Percentiles rank a stretch among this genome's conserved stretches.
Conservation (phyloP, 37 sponge, comb jelly and placozoan species). For the Hexactinellida sp. region DNA sequence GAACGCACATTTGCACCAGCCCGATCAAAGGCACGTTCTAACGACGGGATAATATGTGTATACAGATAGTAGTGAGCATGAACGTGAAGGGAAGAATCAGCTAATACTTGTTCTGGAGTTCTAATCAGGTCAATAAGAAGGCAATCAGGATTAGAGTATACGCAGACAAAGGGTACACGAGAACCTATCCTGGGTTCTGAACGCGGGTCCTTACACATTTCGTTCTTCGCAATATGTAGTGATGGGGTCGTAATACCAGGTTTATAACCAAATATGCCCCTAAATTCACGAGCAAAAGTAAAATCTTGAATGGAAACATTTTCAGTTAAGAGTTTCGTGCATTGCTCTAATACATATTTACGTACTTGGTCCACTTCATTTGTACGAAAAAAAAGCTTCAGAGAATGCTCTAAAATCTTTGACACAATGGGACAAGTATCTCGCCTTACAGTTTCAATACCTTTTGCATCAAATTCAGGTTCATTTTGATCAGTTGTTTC, state of each 20-base stretch:
- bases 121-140: conserved; percentile 62
- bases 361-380: conserved; percentile 56
- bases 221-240: conserved; percentile 54
- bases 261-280: conserved; percentile 61
- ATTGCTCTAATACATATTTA: conserved; percentile 65
- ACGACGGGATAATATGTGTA: conserved; percentile 68
- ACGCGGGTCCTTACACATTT: conserved; percentile 35
- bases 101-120: conserved; percentile 50
- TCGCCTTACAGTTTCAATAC: conserved; percentile 91
- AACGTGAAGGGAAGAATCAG: conserved; percentile 35
- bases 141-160: conserved; percentile 67
- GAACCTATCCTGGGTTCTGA: conserved; percentile 69
- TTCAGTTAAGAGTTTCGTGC: conserved; percentile 41
- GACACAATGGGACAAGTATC: conserved; percentile 77
- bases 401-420: conserved; percentile 68
- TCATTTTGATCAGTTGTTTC: conserved; percentile 62
- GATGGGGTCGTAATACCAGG: conserved; percentile 76
- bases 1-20: conserved; percentile 58
- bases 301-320: conserved; percentile 45
- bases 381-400: conserved; percentile 56
- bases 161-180: conserved; percentile 80
- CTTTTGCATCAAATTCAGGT: conserved; percentile 84
- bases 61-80: conserved; percentile 79
- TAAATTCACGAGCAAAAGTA: conserved; percentile 81
- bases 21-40: conserved; percentile 63